These are phyloP conservation scores for Xylota sylvarum DNA, from an alignment of 2,888 invertebrate genomes.

Conservation along the genomic window DNA sequence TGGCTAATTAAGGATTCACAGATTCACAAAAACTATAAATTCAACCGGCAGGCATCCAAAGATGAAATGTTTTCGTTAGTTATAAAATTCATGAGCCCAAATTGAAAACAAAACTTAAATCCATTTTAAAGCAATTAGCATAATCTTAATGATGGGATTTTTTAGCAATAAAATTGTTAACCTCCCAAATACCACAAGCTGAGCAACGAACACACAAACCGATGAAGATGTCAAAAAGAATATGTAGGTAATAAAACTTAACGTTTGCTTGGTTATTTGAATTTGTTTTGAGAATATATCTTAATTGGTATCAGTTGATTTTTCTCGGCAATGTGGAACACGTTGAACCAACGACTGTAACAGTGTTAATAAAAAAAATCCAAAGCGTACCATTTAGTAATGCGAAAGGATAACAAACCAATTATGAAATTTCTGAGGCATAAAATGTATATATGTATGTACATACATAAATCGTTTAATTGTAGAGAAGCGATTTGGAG, in stretches of 20 bases:
- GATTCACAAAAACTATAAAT: conserved; percentile 25
- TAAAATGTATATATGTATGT: background rate
- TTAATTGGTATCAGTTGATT: conserved; percentile 14
- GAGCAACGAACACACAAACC: background rate
- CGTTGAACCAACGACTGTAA: conserved; percentile 5
- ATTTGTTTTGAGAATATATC: background rate
- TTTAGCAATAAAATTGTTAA: conserved; percentile 50
- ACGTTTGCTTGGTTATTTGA: background rate
- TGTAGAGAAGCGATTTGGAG: no score
- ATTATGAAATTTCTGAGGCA: background rate
- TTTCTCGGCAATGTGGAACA: background rate
- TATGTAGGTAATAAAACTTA: background rate
- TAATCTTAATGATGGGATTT: conserved; percentile 47
- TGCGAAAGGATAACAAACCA: background rate
- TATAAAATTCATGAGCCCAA: conserved; percentile 51
- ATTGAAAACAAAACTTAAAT: conserved; percentile 42
- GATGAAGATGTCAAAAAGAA: conserved; percentile 11
- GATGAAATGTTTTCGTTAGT: conserved; percentile 15
- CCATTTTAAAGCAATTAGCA: conserved; percentile 52
- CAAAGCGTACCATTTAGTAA: background rate
- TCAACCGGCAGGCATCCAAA: background rate
- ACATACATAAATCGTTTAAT: no score
- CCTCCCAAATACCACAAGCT: conserved; percentile 13
- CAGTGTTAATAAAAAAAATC: conserved; percentile 1
- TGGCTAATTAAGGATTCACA: background rate